Base-by-base conservation (phyloP, 2,888 invertebrate species). In the Agrochola lota region DNA sequence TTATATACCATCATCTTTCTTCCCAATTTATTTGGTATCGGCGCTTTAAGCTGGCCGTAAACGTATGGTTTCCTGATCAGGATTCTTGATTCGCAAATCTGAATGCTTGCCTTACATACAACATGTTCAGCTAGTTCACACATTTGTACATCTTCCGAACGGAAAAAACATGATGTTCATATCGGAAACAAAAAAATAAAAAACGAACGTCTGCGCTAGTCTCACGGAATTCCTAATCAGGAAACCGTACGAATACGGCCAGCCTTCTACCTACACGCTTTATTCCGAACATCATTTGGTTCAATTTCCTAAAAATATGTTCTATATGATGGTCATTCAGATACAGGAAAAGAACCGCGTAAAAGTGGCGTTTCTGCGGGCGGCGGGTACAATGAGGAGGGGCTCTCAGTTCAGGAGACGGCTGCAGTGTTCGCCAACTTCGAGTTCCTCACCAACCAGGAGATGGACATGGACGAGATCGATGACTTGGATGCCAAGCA, bases 381-480 rank as follows among this genome's bases (percentile, higher is more conserved):
- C 55, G 94, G 95, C 20, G 95, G 94, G 59, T 96, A 94, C 90
- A 95, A 94, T 75, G 96, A 96, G 60, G 96, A 96, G 70, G 96
- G 95, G 2, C 93, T 96, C 11, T 96, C 96, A 40, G 95, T 95
- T 64, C 96, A 96, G 81, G 97, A 97, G 91, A 99, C 99, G 93
- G 99, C 98, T 74, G 99, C 99, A 59, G 99, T 99, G 78, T 98
- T 99, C 97, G 99, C 99, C 73, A 99, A 99, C 95, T 99, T 99
- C 95, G 99, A 99, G 96, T 99, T 99, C 96, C 97, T 99, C 86
- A 98, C 98, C 80, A 98, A 98, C 90, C 97, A 98, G 85, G 98
- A 98, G 94, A 99, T 99, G 96, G 98, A 98, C 97, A 99, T 98
- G 95, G 99, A 99, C 90, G 99, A 98, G 91, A 99, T 99, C 87